Evolutionary conservation across 2,113 vertebrate species (phyloP).

Genomic region (Phalacrocorax brasilianus): DNA sequence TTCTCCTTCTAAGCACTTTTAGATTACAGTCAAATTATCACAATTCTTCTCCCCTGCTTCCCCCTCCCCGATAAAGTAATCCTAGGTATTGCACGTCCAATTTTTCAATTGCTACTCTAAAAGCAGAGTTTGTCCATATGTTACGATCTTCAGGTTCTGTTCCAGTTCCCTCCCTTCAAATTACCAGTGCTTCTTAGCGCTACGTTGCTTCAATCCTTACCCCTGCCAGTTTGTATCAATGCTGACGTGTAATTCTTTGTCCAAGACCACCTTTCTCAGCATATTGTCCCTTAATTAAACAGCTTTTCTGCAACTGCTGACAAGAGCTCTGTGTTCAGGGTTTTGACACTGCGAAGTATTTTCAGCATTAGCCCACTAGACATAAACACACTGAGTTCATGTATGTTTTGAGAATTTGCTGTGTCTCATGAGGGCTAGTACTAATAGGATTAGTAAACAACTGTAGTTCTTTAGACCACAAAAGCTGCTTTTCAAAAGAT

Average conservation of each 20-base stretch:
- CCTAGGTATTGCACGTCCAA: neutral
- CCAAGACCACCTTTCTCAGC: neutral
- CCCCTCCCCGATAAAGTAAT: neutral
- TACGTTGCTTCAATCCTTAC: fast-evolving
- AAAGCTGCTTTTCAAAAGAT: neutral
- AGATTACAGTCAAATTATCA: neutral
- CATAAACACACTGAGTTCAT: neutral
- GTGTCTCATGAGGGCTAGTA: neutral
- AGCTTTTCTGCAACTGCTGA: neutral
- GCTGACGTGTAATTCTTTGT: neutral
- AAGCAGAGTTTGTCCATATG: neutral
- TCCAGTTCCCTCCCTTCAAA: neutral
- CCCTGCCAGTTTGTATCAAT: neutral
- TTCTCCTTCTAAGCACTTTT: neutral
- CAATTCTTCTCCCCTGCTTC: too few species aligned
- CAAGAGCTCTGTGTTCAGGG: neutral
- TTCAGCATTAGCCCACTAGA: neutral
- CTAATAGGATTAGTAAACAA: neutral
- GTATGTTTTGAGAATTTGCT: neutral
- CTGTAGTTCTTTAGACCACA: neutral
- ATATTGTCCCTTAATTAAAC: neutral
- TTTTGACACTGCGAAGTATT: neutral
- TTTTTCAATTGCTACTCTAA: neutral
- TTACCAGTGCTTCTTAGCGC: neutral
- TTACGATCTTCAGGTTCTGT: neutral